A percentile compares a stretch with the other conserved stretches of the same genome.
These are phyloP conservation scores for Lepus townsendii DNA, from an alignment of 2,797 vertebrate genomes.

Conservation along the genomic window DNA sequence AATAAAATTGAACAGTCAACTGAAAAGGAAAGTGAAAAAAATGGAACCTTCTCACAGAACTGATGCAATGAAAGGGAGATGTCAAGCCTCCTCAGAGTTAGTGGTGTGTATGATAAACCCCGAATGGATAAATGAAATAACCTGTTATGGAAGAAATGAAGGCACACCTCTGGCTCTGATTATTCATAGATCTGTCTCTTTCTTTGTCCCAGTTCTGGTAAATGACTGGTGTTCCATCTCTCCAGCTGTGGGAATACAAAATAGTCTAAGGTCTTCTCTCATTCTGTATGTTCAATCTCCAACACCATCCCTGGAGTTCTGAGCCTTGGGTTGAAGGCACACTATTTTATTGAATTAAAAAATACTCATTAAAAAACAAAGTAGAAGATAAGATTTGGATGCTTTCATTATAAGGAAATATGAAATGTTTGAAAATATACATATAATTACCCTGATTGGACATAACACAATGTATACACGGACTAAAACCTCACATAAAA, in stretches of 20 bases:
- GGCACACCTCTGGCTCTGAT: slow-evolving; percentile 89
- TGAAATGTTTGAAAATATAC: too few relatives aligned
- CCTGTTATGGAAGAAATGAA: slow-evolving; percentile 94
- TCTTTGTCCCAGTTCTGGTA: slow-evolving; percentile 93
- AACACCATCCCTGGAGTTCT: not conserved
- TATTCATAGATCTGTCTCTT: slow-evolving; percentile 57
- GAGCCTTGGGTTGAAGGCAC: not conserved
- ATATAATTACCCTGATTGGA: too few relatives aligned
- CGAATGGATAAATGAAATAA: slow-evolving; percentile 82
- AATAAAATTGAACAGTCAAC: slow-evolving; percentile 9
- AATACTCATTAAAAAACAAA: too few relatives aligned
- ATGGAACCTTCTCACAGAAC: not conserved
- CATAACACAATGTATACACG: too few relatives aligned
- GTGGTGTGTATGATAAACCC: slow-evolving; percentile 23
- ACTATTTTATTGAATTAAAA: slow-evolving; percentile 44
- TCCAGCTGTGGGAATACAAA: slow-evolving; percentile 91
- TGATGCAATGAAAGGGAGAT: slow-evolving; percentile 20
- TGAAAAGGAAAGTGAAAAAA: slow-evolving; percentile 53
- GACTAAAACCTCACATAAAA: too few relatives aligned
- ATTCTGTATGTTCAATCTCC: slow-evolving; percentile 28
- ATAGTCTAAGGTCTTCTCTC: slow-evolving; percentile 59
- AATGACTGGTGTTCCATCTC: slow-evolving; percentile 91
- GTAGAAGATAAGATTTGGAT: too few relatives aligned
- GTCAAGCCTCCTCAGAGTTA: slow-evolving; percentile 49
- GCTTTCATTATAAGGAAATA: too few relatives aligned